Percentiles rank a stretch among this genome's conserved stretches.
phyloP scores from a whole-genome alignment of 2,888 invertebrate species.

The Rotaria macrura region DNA sequence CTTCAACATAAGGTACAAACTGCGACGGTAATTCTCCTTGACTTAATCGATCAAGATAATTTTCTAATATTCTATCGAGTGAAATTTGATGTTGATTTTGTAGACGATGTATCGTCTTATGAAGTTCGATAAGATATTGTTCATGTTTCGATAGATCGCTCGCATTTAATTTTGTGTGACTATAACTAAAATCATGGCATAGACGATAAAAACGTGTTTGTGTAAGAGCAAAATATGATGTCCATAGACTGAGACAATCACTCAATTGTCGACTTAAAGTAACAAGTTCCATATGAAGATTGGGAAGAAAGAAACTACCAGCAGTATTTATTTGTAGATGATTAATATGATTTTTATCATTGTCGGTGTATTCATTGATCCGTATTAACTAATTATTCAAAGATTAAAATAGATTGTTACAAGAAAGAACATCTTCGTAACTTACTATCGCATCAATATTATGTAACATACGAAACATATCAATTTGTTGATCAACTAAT shows the following conservation, averaged over 20 bases:
- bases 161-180: neutral
- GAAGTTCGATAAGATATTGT: neutral
- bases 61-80: neutral
- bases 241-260: neutral
- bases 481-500: neutral
- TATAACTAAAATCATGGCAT: neutral
- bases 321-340: neutral
- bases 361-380: neutral
- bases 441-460: neutral
- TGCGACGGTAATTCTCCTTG: neutral
- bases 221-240: neutral
- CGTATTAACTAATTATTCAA: neutral
- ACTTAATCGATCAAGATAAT: neutral
- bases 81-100: neutral
- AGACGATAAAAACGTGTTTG: neutral
- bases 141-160: neutral
- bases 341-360: neutral
- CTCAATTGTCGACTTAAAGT: neutral
- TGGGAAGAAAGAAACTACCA: neutral
- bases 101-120: neutral
- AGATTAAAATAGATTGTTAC: neutral
- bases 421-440: neutral
- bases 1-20: neutral
- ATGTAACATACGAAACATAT: constrained; percentile 16
- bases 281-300: neutral